Conservation (phyloP, 2,113 vertebrate genomes). For the Felis chaus region DNA sequence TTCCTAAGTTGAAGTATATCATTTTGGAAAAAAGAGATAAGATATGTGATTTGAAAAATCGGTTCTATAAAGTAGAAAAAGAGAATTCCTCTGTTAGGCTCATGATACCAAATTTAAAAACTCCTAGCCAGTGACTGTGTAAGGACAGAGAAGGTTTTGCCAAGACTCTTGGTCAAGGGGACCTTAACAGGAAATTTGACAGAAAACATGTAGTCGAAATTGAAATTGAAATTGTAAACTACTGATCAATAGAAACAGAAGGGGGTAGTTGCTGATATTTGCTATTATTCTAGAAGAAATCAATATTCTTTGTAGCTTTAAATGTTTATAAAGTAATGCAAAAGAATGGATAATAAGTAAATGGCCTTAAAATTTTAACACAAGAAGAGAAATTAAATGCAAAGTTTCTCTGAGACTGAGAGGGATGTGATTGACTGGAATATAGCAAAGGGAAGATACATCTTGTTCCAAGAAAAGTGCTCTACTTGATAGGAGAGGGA, state of each 20-base stretch:
- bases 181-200: background rate
- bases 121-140: background rate
- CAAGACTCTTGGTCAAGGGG: background rate
- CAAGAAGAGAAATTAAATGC: background rate
- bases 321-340: slow-evolving; percentile 2
- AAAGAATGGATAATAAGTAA: background rate
- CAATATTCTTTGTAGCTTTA: background rate
- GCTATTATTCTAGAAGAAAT: background rate
- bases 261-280: background rate
- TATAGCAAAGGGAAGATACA: background rate
- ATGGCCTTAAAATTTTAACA: background rate
- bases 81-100: background rate
- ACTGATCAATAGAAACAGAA: slow-evolving; percentile 19
- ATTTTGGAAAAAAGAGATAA: slow-evolving; percentile 2
- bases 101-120: background rate
- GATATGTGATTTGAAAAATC: background rate
- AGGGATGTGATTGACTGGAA: background rate
- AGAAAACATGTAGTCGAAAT: background rate
- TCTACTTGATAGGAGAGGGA: background rate
- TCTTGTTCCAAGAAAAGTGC: background rate
- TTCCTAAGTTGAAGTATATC: background rate
- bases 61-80: background rate
- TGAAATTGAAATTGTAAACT: background rate
- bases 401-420: background rate
- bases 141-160: background rate